Conservation (phyloP, 2,797 vertebrate species). For the Pempheris klunzingeri region DNA sequence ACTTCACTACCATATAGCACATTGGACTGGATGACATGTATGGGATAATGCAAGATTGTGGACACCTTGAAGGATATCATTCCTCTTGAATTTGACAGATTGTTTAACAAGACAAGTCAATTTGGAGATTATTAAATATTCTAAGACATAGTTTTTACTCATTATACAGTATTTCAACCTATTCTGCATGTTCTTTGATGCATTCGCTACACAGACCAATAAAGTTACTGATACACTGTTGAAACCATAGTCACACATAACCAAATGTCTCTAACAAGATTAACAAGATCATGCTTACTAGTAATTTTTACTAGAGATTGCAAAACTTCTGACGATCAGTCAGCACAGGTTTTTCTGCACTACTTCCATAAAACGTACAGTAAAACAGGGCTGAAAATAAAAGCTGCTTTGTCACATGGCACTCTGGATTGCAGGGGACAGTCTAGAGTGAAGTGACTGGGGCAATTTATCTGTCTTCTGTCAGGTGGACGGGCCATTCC, state of each 20-base stretch:
- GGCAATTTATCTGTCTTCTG: slow-evolving; percentile 37
- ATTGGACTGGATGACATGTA: no score
- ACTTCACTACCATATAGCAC: no score
- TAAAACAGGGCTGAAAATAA: background rate
- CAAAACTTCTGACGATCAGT: background rate
- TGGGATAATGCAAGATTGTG: no score
- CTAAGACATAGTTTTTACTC: no score
- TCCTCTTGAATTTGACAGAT: no score
- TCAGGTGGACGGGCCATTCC: slow-evolving; percentile 11
- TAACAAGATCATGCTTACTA: background rate
- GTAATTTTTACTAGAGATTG: background rate
- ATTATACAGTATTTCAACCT: background rate
- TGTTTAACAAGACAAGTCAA: no score
- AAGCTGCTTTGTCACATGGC: slow-evolving; percentile 2
- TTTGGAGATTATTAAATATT: no score
- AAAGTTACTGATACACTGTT: background rate
- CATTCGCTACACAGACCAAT: no score
- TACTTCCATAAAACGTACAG: background rate
- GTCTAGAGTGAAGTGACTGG: background rate
- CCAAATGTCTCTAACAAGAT: no score
- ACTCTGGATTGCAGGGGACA: slow-evolving; percentile 1
- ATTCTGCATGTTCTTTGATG: background rate
- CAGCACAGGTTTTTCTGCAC: background rate
- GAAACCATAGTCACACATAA: background rate
- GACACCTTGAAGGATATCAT: no score